Conservation (phyloP, 92 coral and sea anemone species). For the Epizoanthus rinbou region DNA sequence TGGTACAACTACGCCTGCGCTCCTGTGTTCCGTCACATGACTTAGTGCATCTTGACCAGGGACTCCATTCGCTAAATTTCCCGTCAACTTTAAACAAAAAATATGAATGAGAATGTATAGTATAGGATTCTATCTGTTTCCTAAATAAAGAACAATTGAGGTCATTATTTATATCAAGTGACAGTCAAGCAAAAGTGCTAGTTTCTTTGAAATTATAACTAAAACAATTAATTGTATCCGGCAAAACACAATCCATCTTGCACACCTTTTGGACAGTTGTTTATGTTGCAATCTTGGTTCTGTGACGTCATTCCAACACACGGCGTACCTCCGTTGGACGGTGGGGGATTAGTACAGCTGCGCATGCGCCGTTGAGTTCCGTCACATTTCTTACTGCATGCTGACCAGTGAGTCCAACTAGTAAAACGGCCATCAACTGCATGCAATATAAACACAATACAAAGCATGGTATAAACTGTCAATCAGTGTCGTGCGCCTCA, state of each 20-base stretch:
- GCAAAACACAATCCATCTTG: background rate
- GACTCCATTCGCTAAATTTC: background rate
- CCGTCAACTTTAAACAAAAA: constrained; percentile 9
- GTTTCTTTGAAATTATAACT: too few relatives aligned
- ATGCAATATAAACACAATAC: background rate
- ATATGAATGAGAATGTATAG: too few relatives aligned
- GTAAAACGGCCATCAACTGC: constrained; percentile 16
- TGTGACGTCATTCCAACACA: constrained; percentile 18
- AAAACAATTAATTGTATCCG: too few relatives aligned
- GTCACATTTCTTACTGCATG: constrained; percentile 2
- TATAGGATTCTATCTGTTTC: too few relatives aligned
- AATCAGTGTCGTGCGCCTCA: too few relatives aligned
- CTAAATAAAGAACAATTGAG: too few relatives aligned
- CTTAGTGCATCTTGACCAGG: constrained; percentile 15
- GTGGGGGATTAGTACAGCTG: too few relatives aligned
- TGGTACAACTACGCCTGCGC: constrained; percentile 31
- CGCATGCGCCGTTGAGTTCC: constrained; percentile 10
- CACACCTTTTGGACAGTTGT: constrained; percentile 1
- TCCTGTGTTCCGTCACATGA: constrained; percentile 21
- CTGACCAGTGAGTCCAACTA: constrained; percentile 1
- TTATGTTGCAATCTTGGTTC: background rate
- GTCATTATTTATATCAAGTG: too few relatives aligned
- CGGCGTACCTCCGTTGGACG: background rate
- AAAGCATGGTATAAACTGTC: background rate
- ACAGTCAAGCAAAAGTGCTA: too few relatives aligned